Evolutionary conservation across 2,113 vertebrate genomes (phyloP), one percentile per base, ranked within the genome.

Genomic region (Rhodinocichla rosea): DNA sequence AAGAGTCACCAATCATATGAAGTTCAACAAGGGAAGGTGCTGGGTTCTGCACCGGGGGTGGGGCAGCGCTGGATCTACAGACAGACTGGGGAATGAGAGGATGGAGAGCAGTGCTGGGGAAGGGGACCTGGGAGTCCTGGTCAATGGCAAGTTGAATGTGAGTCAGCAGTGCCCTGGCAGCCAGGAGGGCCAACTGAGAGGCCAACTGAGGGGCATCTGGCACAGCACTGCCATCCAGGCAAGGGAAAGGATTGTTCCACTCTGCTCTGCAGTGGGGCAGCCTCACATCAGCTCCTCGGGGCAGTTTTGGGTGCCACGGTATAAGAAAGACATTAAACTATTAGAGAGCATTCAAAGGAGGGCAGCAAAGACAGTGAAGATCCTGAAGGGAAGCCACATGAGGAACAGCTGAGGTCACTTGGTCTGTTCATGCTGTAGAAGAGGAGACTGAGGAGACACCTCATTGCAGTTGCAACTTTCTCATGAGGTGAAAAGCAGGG

Each of bases 201-300:
- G 11, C 11, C 44, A 69, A 0, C 8, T 35, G 17, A 9, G 16
- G 11, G 2, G 3, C 39, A 77, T 23, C 45, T 60, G 45, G 18
- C 2, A 52, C 45, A 52, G 33, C 18, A 60, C 18, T 1, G 0
- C 22, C 53, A 60, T 5, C 17, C 2, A 3, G 53, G 37, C 27
- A 52, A 33, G 14, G 12, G 37, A 68, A 32, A 28, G 33, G 11
- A 37, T 44, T 60, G 14, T 44, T 14, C 39, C 0, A 1, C 27
- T 45, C 63, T 67, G 45, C 39, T 60, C 37, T 33, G 39, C 4
- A 3, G 3, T 59, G 45, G 33, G 7, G 5, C 5, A 2, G 55
- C 27, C 63, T 37, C 45, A 23, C 3, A 22, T 44, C 0, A 0
- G 2, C 7, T 33, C 0, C 17, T 37, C 18, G 5, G 73, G 28